Evolutionary conservation across 2,113 vertebrate genomes (phyloP), one percentile per base, ranked within the genome.

Genomic region (Bujurquina vittata): DNA sequence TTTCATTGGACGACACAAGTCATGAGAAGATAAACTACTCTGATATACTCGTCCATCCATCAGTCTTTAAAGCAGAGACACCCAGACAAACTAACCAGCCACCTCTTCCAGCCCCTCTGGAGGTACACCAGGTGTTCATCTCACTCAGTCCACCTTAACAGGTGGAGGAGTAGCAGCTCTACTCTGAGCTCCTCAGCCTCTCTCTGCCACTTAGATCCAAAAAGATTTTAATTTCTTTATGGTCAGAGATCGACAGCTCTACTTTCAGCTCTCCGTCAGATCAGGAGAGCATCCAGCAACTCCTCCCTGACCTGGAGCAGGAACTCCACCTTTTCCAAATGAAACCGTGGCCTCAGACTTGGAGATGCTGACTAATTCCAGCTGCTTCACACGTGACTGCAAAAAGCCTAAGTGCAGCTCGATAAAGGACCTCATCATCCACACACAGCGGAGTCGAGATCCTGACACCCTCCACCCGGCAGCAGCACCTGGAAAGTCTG

Each of bases 121-220:
- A 22, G 2, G 2, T 63, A 7, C 33, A 37, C 1, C 11, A 0
- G 3, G 14, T n/a, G n/a, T 14, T 8, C 61, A 40, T 0, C 35
- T 43, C 35, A 0, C 20, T 43, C 62, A 43, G 10, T 40, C 62
- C 62, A 43, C 61, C 61, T 40, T 22, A 40, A 63, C n/a, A 1
- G 0, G 15, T 17, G 46, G 15, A 18, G 49, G 17, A 52, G 49
- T 2, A 20, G 49, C 49, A 52, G 49, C 49, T 52, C 15, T 18
- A 18, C 17, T 52, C 17, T 52, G 1, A 43, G 37, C 37, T 23
- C 62, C 22, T 65, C 35, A 52, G 17, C 0, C 15, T 17, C 14
- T 59, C 61, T 0, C 7, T 0, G 20, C 61, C 33, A 12, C 33
- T 37, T n/a, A 12, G 1, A 35, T 20, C 31, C 0, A 0, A 3